Evolutionary conservation across 2,113 vertebrate species (phyloP).

Genomic region (Cervus canadensis): DNA sequence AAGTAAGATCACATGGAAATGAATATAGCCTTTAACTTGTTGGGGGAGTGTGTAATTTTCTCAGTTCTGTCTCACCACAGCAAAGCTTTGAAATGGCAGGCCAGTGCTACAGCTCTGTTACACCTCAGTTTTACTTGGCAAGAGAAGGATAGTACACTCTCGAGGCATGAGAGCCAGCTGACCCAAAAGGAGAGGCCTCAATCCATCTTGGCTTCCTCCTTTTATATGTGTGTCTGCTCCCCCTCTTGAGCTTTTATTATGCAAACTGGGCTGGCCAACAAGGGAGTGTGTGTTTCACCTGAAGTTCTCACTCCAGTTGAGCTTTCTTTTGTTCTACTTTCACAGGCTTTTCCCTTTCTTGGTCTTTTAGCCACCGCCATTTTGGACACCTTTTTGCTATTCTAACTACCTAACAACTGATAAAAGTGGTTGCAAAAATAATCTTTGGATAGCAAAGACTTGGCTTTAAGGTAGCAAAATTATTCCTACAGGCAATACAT

Average conservation of each 20-base stretch:
- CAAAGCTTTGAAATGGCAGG: neutral
- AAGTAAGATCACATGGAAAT: neutral
- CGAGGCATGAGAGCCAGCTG: neutral
- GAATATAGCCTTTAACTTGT: neutral
- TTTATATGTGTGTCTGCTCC: neutral
- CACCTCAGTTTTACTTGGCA: neutral
- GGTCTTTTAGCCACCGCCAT: neutral
- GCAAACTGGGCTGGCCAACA: neutral
- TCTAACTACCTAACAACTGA: neutral
- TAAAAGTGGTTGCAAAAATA: no score
- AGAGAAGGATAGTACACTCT: neutral
- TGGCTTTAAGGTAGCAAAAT: neutral
- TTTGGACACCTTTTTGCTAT: neutral
- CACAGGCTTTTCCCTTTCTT: neutral
- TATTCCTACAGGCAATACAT: neutral
- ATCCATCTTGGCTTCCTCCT: neutral
- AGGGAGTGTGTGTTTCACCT: neutral
- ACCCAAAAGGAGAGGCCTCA: neutral
- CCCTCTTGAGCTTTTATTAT: neutral
- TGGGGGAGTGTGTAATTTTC: neutral
- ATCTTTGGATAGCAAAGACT: neutral
- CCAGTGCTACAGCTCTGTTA: neutral
- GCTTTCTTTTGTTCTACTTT: neutral
- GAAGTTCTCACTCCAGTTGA: neutral
- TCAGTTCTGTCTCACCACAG: neutral